Evolutionary conservation across 2,888 invertebrate species (phyloP).

Genomic region (Atrina japonica): DNA sequence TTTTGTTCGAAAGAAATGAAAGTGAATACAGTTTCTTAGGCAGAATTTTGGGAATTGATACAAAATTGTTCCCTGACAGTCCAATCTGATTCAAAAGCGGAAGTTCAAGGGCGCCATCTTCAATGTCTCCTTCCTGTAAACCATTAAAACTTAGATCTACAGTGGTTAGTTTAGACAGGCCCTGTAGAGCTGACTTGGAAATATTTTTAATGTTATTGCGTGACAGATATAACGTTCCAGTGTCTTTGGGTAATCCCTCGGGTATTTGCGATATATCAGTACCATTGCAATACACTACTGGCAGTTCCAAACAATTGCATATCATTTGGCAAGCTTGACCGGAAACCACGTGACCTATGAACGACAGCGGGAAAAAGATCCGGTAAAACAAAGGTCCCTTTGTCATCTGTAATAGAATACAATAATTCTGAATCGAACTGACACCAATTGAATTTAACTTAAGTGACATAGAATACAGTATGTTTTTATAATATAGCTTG

Average conservation of each 20-base stretch:
- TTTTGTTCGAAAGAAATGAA: background rate
- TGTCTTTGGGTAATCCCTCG: background rate
- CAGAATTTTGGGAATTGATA: background rate
- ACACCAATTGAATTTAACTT: no score
- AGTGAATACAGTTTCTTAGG: background rate
- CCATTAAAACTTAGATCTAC: background rate
- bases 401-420: no score
- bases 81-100: background rate
- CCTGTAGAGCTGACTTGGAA: background rate
- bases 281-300: background rate
- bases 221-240: background rate
- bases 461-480: no score
- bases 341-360: no score
- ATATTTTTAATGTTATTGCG: background rate
- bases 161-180: background rate
- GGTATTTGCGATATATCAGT: background rate
- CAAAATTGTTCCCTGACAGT: background rate
- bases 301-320: background rate
- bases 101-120: conserved; percentile 9
- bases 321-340: no score
- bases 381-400: no score
- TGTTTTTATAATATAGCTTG: no score
- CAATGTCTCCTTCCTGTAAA: background rate
- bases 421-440: no score
- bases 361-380: no score